A percentile compares a stretch with the other conserved stretches of the same genome.
Conservation (phyloP, 2,113 vertebrate species). For the Cranoglanis bouderius region DNA sequence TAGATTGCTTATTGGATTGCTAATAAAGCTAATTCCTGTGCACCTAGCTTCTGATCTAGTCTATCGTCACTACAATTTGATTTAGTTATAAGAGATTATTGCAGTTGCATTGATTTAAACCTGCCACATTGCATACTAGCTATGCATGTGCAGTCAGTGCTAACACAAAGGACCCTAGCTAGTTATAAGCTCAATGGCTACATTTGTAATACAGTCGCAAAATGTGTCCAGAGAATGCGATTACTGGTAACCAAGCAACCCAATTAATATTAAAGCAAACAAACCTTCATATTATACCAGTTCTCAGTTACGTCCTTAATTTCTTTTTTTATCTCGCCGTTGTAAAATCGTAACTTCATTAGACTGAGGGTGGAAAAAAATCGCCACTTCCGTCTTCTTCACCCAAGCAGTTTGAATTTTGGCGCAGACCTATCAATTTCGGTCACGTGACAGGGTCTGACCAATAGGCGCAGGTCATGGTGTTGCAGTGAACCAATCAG, state of each 20-base stretch:
- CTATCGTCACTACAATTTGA: neutral
- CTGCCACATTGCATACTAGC: neutral
- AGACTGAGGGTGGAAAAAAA: neutral
- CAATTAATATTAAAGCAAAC: constrained; percentile 29
- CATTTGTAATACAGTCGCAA: neutral
- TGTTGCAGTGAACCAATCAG: constrained; percentile 25
- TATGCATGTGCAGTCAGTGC: no score
- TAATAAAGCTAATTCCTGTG: neutral
- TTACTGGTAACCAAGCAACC: neutral
- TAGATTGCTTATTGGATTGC: neutral
- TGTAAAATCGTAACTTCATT: constrained; percentile 27
- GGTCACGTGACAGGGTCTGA: constrained; percentile 57
- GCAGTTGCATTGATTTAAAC: neutral
- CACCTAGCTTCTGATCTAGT: neutral
- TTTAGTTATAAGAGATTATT: neutral
- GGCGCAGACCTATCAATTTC: constrained; percentile 76
- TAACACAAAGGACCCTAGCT: constrained; percentile 11
- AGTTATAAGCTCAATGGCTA: neutral
- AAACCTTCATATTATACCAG: constrained; percentile 72
- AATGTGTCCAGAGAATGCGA: neutral
- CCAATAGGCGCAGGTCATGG: constrained; percentile 50
- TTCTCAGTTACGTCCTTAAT: constrained; percentile 16
- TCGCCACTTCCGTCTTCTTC: constrained; percentile 11
- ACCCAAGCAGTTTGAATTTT: constrained; percentile 86
- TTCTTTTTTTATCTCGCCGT: neutral